phyloP scores from a whole-genome alignment of 2,888 invertebrate species.

The Hermaeophaga mercurialis region DNA sequence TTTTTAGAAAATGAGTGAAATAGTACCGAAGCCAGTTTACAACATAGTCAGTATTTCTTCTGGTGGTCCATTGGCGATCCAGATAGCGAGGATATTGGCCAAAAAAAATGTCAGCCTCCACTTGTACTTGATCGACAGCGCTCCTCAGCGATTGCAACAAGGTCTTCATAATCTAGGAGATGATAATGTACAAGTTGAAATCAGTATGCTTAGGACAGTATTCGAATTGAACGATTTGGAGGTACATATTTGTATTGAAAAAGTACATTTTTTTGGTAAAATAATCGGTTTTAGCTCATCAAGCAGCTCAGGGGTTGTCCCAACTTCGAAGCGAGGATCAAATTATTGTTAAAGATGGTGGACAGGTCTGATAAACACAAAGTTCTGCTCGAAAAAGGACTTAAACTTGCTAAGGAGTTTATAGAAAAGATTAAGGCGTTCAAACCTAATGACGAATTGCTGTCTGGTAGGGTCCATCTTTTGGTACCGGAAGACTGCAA shows the following conservation, averaged over 20 bases:
- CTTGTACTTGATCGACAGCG: conserved; percentile 81
- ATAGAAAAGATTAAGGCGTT: conserved; percentile 43
- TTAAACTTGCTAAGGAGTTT: conserved; percentile 45
- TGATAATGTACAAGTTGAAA: conserved; percentile 54
- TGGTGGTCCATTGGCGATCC: conserved; percentile 80
- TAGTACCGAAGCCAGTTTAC: conserved; percentile 69
- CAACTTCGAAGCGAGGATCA: conserved; percentile 46
- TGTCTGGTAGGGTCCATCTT: conserved; percentile 49
- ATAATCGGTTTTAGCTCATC: conserved; percentile 41
- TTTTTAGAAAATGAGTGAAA: conserved; percentile 65
- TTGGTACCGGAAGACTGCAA: conserved; percentile 52
- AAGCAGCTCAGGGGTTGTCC: conserved; percentile 43
- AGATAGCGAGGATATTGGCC: conserved; percentile 73
- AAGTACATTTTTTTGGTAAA: neutral
- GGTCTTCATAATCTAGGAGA: conserved; percentile 59
- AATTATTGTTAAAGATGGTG: conserved; percentile 42
- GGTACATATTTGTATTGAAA: conserved; percentile 37
- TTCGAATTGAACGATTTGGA: conserved; percentile 58
- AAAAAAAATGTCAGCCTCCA: conserved; percentile 64
- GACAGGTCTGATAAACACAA: conserved; percentile 41
- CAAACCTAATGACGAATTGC: conserved; percentile 42
- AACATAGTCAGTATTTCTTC: conserved; percentile 88
- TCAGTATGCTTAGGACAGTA: conserved; percentile 63
- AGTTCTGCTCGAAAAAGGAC: conserved; percentile 39
- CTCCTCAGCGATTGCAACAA: conserved; percentile 71